These are phyloP conservation scores for Homalodisca vitripennis DNA, from an alignment of 1,140 invertebrate species.

Conservation along the genomic window DNA sequence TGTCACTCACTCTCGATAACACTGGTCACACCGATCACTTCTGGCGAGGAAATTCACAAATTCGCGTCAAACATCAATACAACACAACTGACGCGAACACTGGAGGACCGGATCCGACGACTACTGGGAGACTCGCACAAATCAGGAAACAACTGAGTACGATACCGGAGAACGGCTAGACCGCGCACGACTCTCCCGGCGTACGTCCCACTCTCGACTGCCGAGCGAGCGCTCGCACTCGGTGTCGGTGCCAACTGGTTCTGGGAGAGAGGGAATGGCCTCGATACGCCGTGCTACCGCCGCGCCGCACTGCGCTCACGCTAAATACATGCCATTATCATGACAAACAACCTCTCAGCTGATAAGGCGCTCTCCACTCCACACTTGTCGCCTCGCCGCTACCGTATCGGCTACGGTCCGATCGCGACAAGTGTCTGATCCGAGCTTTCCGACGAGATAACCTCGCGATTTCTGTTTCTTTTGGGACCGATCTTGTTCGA, in stretches of 20 bases:
- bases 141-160: background rate
- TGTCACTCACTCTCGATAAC: too few species aligned
- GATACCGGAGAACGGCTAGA: background rate
- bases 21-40: background rate
- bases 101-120: background rate
- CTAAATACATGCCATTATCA: conserved; percentile 27
- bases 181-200: conserved; percentile 1
- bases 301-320: background rate
- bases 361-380: background rate
- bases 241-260: background rate
- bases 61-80: too few species aligned
- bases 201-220: too few species aligned
- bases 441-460: too few species aligned
- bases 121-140: background rate
- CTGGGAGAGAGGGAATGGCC: background rate
- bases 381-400: conserved; percentile 4
- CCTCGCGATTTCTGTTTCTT: too few species aligned
- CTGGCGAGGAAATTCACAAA: too few species aligned
- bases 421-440: too few species aligned
- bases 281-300: conserved; percentile 10
- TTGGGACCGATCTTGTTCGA: too few species aligned
- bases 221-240: background rate
- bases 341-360: conserved; percentile 18
- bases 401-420: background rate
- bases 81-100: background rate